Conservation (phyloP, 2,113 vertebrate genomes). For the Gopherus evgoodei region DNA sequence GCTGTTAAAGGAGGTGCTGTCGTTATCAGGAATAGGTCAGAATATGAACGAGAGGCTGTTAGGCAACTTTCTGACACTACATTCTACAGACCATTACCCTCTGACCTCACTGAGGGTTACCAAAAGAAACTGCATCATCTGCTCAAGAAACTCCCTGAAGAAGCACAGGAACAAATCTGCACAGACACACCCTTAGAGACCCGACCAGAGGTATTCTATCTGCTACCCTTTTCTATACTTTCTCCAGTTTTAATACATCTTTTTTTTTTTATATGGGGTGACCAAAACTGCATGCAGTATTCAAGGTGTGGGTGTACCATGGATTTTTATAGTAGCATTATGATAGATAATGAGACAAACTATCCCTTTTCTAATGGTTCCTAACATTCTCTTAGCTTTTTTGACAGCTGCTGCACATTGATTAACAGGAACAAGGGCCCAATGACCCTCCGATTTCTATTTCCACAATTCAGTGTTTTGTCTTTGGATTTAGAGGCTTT, state of each 20-base stretch:
- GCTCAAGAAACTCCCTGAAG: too few relatives aligned
- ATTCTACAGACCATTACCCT: too few relatives aligned
- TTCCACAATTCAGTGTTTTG: constrained; percentile 36
- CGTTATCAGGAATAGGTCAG: too few relatives aligned
- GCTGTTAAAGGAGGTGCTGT: too few relatives aligned
- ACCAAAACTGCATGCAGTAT: neutral
- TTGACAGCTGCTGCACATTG: neutral
- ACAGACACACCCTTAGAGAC: too few relatives aligned
- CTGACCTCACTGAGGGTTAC: too few relatives aligned
- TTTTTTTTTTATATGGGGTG: neutral
- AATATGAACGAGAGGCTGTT: too few relatives aligned
- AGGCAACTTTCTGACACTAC: too few relatives aligned
- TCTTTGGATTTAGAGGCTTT: constrained; percentile 18
- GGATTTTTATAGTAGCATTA: neutral
- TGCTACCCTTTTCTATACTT: neutral
- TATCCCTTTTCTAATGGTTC: neutral
- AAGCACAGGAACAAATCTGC: too few relatives aligned
- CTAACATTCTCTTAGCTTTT: neutral
- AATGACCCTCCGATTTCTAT: neutral
- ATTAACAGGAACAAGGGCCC: neutral
- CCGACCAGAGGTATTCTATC: too few relatives aligned
- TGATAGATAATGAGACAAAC: neutral
- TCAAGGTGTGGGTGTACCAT: neutral
- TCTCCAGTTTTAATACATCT: neutral
- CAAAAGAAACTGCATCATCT: too few relatives aligned